These are phyloP conservation scores for Cichladusa arquata DNA, from an alignment of 2,113 vertebrate genomes.

Conservation along the genomic window DNA sequence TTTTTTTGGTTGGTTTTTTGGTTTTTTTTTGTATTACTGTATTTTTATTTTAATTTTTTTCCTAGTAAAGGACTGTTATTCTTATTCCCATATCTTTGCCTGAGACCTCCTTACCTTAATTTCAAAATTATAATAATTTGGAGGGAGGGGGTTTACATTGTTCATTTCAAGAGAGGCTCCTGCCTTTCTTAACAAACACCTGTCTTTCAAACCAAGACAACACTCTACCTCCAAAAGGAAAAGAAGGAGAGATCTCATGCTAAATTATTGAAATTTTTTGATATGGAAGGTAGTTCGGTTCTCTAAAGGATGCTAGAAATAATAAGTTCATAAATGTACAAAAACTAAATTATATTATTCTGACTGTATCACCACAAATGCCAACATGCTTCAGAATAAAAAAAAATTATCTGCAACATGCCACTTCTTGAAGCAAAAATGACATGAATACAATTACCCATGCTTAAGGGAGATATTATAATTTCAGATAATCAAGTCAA, in stretches of 20 bases:
- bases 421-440: background rate
- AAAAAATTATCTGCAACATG: background rate
- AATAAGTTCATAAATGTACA: background rate
- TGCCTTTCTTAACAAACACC: no score
- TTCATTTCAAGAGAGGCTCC: no score
- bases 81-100: no score
- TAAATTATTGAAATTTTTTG: background rate
- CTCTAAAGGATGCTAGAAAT: background rate
- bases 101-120: no score
- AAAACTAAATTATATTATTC: background rate
- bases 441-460: constrained; percentile 12
- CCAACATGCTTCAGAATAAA: background rate
- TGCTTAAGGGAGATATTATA: constrained; percentile 20
- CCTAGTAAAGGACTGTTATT: no score
- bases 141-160: no score
- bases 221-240: background rate
- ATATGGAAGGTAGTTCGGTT: background rate
- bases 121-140: no score
- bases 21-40: no score
- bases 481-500: constrained; percentile 67
- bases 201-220: no score
- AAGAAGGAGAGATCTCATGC: background rate
- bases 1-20: no score
- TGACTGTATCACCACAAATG: background rate
- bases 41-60: no score